Percentiles rank a stretch among this genome's conserved stretches.
These are phyloP conservation scores for Idaea biselata DNA, from an alignment of 2,888 invertebrate species.

Conservation along the genomic window DNA sequence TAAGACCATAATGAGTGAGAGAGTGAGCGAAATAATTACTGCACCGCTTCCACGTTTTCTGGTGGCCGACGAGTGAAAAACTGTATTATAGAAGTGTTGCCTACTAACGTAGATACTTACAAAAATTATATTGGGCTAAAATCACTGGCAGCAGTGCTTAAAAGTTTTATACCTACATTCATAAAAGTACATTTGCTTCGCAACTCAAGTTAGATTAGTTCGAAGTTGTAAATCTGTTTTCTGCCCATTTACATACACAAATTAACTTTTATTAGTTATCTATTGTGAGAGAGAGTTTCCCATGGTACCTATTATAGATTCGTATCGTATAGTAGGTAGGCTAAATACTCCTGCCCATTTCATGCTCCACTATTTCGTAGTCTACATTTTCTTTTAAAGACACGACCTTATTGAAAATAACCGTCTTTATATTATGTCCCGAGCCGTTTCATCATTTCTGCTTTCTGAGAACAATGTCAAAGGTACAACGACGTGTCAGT, in stretches of 20 bases:
- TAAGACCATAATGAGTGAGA: too few relatives aligned
- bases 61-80: too few relatives aligned
- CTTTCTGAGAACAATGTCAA: not conserved
- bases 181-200: slow-evolving; percentile 15
- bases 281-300: not conserved
- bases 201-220: slow-evolving; percentile 34
- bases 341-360: not conserved
- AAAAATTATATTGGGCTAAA: slow-evolving; percentile 27
- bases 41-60: too few relatives aligned
- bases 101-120: not conserved
- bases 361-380: not conserved
- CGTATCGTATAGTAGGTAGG: not conserved
- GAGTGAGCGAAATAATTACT: too few relatives aligned
- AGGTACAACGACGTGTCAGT: not conserved
- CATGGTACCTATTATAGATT: not conserved
- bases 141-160: slow-evolving; percentile 29
- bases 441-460: not conserved
- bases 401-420: not conserved
- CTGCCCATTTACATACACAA: slow-evolving; percentile 64
- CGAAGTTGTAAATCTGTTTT: slow-evolving; percentile 46
- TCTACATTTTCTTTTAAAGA: not conserved
- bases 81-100: not conserved
- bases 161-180: slow-evolving; percentile 33
- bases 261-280: slow-evolving; percentile 50
- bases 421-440: not conserved